Evolutionary conservation across 1,140 invertebrate genomes (phyloP).

Genomic region (Drosophila micromelanica): DNA sequence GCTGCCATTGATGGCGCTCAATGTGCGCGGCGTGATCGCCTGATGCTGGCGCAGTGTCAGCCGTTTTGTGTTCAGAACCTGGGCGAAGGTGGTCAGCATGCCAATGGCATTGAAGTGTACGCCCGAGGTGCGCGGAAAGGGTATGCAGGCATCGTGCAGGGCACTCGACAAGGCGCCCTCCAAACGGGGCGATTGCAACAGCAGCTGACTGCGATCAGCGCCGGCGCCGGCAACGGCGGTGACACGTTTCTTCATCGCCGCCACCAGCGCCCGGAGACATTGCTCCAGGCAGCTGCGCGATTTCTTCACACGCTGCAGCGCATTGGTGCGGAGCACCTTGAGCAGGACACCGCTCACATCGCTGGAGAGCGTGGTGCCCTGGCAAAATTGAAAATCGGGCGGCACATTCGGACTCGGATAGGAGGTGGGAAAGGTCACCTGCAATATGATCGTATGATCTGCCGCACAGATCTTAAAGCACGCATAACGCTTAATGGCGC

Average conservation of each 20-base stretch:
- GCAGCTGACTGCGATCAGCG: constrained; percentile 81
- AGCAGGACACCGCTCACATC: constrained; percentile 87
- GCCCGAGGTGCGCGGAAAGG: constrained; percentile 96
- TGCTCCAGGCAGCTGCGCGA: constrained; percentile 92
- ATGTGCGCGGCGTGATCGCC: constrained; percentile 84
- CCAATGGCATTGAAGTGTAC: constrained; percentile 96
- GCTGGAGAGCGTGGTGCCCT: constrained; percentile 87
- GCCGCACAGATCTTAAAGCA: constrained; percentile 90
- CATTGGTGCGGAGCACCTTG: constrained; percentile 90
- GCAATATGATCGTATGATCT: constrained; percentile 90
- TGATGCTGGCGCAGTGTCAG: constrained; percentile 84
- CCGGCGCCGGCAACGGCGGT: constrained; percentile 39
- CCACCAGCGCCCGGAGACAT: constrained; percentile 90
- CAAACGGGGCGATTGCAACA: constrained; percentile 78
- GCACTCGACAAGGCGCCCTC: constrained; percentile 84
- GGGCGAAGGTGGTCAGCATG: constrained; percentile 93
- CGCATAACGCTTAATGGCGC: constrained; percentile 89
- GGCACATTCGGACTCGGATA: constrained; percentile 86
- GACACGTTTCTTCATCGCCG: constrained; percentile 87
- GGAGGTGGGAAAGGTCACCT: constrained; percentile 86
- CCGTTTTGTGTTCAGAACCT: constrained; percentile 90
- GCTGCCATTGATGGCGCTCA: constrained; percentile 89
- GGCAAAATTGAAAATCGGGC: constrained; percentile 90
- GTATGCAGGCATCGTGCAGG: constrained; percentile 92
- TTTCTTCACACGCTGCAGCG: constrained; percentile 90